Conservation (phyloP, 2,888 invertebrate species). For the Amorpha juglandis region DNA sequence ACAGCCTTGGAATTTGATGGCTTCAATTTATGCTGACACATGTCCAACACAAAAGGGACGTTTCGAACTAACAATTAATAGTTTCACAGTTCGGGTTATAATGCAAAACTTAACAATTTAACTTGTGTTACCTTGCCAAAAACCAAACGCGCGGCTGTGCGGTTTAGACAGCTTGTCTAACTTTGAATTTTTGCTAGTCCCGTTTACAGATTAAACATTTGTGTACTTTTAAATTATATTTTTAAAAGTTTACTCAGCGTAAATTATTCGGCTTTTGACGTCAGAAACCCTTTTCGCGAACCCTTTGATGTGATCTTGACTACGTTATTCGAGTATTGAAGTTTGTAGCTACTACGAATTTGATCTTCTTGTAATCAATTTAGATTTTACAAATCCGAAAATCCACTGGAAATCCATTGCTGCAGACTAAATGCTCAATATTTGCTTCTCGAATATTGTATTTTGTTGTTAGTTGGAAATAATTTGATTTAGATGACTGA, state of each 20-base stretch:
- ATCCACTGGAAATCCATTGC: slow-evolving; percentile 4
- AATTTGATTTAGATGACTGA: background rate
- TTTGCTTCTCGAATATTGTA: background rate
- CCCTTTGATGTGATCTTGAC: slow-evolving; percentile 18
- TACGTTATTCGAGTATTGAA: slow-evolving; percentile 17
- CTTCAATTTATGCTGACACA: background rate
- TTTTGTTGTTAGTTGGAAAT: background rate
- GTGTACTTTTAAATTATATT: background rate
- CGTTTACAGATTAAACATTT: background rate
- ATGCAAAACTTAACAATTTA: slow-evolving; percentile 14
- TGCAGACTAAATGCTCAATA: background rate
- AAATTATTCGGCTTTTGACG: slow-evolving; percentile 18
- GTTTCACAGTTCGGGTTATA: background rate
- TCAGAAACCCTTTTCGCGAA: slow-evolving; percentile 15
- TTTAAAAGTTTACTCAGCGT: slow-evolving; percentile 19
- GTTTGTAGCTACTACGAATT: slow-evolving; percentile 23
- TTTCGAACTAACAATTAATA: slow-evolving; percentile 14
- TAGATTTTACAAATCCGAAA: slow-evolving; percentile 3
- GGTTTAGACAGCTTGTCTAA: slow-evolving; percentile 30
- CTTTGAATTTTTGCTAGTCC: slow-evolving; percentile 27
- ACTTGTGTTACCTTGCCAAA: slow-evolving; percentile 5
- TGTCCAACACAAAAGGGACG: slow-evolving; percentile 6
- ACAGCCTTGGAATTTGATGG: background rate
- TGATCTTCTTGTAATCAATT: slow-evolving; percentile 22
- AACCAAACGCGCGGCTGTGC: background rate